Conservation (phyloP, 2,113 vertebrate species). For the Morone saxatilis region DNA sequence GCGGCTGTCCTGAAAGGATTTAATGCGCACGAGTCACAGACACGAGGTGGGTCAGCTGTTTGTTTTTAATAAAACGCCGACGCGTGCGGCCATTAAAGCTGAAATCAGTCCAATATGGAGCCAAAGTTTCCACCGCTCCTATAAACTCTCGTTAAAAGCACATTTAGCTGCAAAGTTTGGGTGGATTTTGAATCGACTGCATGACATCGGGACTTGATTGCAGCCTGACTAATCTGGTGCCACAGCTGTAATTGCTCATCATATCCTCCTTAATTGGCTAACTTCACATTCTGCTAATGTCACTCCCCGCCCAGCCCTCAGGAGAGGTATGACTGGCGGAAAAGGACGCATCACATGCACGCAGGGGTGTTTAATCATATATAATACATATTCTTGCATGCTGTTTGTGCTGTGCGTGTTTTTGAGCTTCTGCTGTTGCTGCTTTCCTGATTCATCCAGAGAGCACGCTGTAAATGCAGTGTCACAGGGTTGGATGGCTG, state of each 20-base stretch:
- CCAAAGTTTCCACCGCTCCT: neutral
- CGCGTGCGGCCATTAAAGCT: neutral
- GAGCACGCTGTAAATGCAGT: slow-evolving; percentile 54
- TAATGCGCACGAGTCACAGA: slow-evolving; percentile 13
- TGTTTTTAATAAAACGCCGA: neutral
- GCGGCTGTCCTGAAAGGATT: slow-evolving; percentile 14
- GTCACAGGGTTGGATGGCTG: slow-evolving; percentile 54
- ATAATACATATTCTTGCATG: neutral
- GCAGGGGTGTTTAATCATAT: neutral
- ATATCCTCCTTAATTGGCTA: neutral
- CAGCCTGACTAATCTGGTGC: neutral
- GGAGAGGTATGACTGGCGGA: neutral
- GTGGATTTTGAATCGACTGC: neutral
- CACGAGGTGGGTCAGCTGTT: slow-evolving; percentile 66
- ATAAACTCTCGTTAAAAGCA: too few relatives aligned
- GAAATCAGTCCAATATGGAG: too few relatives aligned
- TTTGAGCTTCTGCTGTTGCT: neutral
- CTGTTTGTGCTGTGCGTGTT: neutral
- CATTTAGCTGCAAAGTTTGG: neutral
- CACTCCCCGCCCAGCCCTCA: neutral
- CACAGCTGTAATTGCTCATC: neutral
- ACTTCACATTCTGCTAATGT: neutral
- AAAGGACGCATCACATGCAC: neutral
- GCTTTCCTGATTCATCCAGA: slow-evolving; percentile 38
- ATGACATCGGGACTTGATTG: neutral